Base-by-base conservation (phyloP, 2,113 vertebrate species). In the Aegotheles bennettii region DNA sequence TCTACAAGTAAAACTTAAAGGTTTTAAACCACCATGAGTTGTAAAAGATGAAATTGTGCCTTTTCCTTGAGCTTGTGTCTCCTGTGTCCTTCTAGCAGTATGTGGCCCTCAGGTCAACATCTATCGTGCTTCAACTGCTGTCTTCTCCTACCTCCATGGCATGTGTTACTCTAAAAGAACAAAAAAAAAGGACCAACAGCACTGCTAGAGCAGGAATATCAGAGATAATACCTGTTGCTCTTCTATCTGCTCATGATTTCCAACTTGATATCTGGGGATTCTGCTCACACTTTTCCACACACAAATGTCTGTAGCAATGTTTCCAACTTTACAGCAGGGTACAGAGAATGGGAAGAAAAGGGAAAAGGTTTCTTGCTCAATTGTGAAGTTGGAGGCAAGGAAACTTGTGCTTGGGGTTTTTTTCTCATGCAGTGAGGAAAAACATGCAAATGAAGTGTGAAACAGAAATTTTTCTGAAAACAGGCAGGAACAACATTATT, bases 391-490 rank as follows among this genome's bases (percentile, higher is more conserved):
- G 33, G 63, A 97, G 48, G 91, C 63, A 73, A 95, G 81, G 83
- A 93, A 94, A 78, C 16, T 95, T 92, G 53, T 91, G 42, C 50
- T 95, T 96, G 38, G n/a, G n/a, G n/a, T 59, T 91, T 82, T 82
- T 95, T 86, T 31, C 63, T 83, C 53, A 84, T 71, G 47, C 86
- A 93, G 57, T 80, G 76, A 93, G 75, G 77, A 94, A 95, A n/a
- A 95, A 76, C 83, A 85, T 94, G 90, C 43, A 95, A 97, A 97
- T 93, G 80, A 95, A 91, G n/a, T 84, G 75, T 91, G 79, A 96
- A 97, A 86, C 31, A 96, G 74, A 94, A 89, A 94, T 96, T 92
- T 80, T 93, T 96, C 84, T 89, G 88, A 74, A 94, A 96, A 95
- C 51, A 95, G 87, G 60, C 47, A 94, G 94, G 82, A 96, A 79